Evolutionary conservation across 2,113 vertebrate genomes (phyloP).

Genomic region (Psittacula cyanocephala): DNA sequence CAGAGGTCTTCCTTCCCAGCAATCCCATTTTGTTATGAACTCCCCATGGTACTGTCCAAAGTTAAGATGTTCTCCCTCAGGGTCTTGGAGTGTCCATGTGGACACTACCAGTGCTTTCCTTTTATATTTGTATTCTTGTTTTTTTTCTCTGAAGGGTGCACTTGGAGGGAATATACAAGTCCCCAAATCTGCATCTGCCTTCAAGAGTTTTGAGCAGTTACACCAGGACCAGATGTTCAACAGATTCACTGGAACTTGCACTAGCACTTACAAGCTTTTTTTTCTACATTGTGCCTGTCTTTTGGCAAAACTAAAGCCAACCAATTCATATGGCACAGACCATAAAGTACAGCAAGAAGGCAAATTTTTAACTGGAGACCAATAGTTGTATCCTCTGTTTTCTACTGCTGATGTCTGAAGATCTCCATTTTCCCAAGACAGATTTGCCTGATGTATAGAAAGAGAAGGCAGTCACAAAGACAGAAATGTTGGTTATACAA

Average conservation of each 20-base stretch:
- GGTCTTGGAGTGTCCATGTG: accelerated
- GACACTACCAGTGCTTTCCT: neutral
- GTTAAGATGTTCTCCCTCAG: neutral
- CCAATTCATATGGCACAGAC: neutral
- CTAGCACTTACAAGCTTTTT: neutral
- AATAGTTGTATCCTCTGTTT: neutral
- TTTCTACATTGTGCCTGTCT: neutral
- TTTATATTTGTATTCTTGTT: neutral
- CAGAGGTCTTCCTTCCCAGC: neutral
- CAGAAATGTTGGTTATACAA: neutral
- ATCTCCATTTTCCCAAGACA: neutral
- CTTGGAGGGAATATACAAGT: neutral
- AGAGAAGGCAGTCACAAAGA: neutral
- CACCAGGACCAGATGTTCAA: neutral
- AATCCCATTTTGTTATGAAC: neutral
- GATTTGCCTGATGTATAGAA: neutral
- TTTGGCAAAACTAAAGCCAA: neutral
- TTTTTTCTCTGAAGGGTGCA: neutral
- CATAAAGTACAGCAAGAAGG: neutral
- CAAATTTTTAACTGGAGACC: neutral
- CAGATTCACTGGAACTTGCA: neutral
- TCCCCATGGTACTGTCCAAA: neutral
- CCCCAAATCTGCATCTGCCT: neutral
- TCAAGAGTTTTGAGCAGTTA: neutral
- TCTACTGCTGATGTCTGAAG: neutral